These are phyloP conservation scores for Scylla paramamosain DNA, from an alignment of 1,140 invertebrate genomes.

Conservation along the genomic window DNA sequence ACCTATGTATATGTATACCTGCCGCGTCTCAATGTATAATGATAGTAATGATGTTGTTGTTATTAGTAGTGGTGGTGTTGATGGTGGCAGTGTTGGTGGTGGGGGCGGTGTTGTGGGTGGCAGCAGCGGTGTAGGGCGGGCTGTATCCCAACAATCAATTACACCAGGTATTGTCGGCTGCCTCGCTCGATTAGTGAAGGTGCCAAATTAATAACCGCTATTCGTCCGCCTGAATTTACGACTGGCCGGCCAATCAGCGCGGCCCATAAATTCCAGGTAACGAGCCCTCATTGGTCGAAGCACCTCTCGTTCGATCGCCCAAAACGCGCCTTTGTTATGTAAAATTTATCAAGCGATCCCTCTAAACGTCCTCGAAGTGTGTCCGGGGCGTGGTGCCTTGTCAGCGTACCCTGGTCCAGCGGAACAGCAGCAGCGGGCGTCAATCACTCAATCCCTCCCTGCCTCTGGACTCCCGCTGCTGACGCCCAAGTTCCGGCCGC, in stretches of 20 bases:
- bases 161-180: slow-evolving; percentile 69
- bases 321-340: slow-evolving; percentile 53
- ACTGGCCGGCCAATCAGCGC: slow-evolving; percentile 70
- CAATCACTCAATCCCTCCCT: neutral
- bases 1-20: too few relatives aligned
- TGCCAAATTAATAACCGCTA: slow-evolving; percentile 75
- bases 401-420: neutral
- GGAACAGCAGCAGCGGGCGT: neutral
- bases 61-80: too few relatives aligned
- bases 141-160: slow-evolving; percentile 71
- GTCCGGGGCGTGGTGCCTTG: neutral
- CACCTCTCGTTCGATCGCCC: slow-evolving; percentile 49
- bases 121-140: neutral
- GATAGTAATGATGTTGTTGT: too few relatives aligned
- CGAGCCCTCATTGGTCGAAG: slow-evolving; percentile 72
- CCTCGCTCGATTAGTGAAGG: slow-evolving; percentile 66
- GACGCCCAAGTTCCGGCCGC: slow-evolving; percentile 27
- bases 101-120: neutral
- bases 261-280: slow-evolving; percentile 72
- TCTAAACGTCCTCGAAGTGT: neutral
- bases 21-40: too few relatives aligned
- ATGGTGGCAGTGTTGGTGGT: neutral
- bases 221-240: slow-evolving; percentile 74
- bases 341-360: slow-evolving; percentile 27
- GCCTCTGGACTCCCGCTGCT: too few relatives aligned